Percentiles rank a stretch among this genome's conserved stretches.
Evolutionary conservation across 2,888 invertebrate genomes (phyloP).

Genomic region (Sphaerophoria taeniata): DNA sequence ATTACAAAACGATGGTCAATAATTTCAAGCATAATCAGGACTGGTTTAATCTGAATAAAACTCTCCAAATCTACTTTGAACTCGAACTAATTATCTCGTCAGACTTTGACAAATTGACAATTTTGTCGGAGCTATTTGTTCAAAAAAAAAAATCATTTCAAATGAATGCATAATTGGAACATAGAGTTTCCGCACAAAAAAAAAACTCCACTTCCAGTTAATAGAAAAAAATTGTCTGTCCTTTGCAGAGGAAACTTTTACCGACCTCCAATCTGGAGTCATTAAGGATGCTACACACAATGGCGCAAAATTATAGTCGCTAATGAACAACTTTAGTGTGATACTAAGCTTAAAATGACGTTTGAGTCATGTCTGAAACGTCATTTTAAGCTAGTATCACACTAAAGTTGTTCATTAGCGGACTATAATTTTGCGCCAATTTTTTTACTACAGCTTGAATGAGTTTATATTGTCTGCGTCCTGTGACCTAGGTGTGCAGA

Average conservation of each 20-base stretch:
- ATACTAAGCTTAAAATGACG: too few relatives aligned
- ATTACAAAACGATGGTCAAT: slow-evolving; percentile 21
- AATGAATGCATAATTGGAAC: slow-evolving; percentile 56
- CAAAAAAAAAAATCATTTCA: slow-evolving; percentile 16
- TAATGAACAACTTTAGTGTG: too few relatives aligned
- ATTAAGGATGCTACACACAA: slow-evolving; percentile 56
- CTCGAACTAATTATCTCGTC: slow-evolving; percentile 50
- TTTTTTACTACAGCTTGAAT: slow-evolving; percentile 16
- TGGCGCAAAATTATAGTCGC: too few relatives aligned
- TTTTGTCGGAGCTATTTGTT: slow-evolving; percentile 41
- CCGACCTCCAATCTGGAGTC: slow-evolving; percentile 46
- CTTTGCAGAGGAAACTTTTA: slow-evolving; percentile 41
- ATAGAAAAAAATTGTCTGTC: slow-evolving; percentile 7
- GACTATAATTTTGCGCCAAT: slow-evolving; percentile 3
- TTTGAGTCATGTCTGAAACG: too few relatives aligned
- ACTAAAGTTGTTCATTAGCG: too few relatives aligned
- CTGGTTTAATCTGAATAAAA: neutral
- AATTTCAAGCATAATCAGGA: neutral
- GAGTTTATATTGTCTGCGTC: slow-evolving; percentile 45
- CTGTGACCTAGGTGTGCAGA: too few relatives aligned
- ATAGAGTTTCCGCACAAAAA: slow-evolving; percentile 37
- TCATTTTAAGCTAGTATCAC: too few relatives aligned
- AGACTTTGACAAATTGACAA: slow-evolving; percentile 56
- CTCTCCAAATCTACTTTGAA: slow-evolving; percentile 28
- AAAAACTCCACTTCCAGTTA: neutral